These are phyloP conservation scores for Puntigrus tetrazona DNA, from an alignment of 2,113 vertebrate species.

Conservation along the genomic window DNA sequence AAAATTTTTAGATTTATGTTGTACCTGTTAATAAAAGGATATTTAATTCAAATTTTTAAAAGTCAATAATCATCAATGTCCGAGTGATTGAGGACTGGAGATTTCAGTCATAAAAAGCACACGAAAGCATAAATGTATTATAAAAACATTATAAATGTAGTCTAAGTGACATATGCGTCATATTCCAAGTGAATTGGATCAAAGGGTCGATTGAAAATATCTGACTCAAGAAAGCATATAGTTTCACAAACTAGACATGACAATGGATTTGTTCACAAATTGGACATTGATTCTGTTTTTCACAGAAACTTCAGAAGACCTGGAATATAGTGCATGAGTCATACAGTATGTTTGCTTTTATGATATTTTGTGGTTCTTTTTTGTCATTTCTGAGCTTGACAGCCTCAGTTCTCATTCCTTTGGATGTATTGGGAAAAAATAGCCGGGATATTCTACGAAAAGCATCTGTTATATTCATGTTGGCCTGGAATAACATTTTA, in stretches of 20 bases:
- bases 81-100: not conserved
- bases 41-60: not conserved
- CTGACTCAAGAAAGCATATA: not conserved
- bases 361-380: not conserved
- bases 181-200: not conserved
- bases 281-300: not conserved
- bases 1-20: not conserved
- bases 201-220: not conserved
- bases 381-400: not conserved
- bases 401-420: not conserved
- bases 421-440: not conserved
- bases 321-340: not conserved
- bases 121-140: not conserved
- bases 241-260: not conserved
- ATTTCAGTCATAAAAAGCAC: not conserved
- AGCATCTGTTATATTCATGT: not conserved
- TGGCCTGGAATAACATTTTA: not conserved
- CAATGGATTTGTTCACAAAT: not conserved
- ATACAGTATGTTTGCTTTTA: not conserved
- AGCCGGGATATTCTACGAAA: not conserved
- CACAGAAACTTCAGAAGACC: not conserved
- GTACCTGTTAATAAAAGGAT: not conserved
- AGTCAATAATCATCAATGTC: not conserved
- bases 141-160: not conserved
- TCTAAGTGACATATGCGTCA: not conserved